A percentile compares a stretch with the other conserved stretches of the same genome.
These are phyloP conservation scores for Cyprinodon tularosa DNA, from an alignment of 2,113 vertebrate genomes.

Conservation along the genomic window DNA sequence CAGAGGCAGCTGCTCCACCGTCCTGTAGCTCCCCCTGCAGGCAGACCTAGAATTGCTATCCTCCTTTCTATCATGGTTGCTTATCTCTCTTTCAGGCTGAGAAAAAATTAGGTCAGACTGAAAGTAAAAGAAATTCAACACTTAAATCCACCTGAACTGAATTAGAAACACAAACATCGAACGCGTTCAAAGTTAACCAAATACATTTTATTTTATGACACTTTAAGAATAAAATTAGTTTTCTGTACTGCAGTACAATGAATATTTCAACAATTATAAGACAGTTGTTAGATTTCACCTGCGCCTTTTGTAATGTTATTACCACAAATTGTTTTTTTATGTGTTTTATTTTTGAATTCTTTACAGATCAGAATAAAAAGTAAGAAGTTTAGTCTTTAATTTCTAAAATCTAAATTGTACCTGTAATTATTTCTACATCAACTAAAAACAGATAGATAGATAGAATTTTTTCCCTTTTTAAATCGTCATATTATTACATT, in stretches of 20 bases:
- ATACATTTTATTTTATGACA: background rate
- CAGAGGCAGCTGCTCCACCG: conserved; percentile 27
- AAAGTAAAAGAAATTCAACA: background rate
- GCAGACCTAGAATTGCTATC: background rate
- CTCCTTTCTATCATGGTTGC: background rate
- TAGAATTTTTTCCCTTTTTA: background rate
- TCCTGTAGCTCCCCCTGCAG: conserved; percentile 42
- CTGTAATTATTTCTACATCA: too few relatives aligned
- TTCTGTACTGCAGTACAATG: too few relatives aligned
- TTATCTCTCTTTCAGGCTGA: conserved; percentile 13
- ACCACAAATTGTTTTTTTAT: too few relatives aligned
- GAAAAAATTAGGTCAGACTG: conserved; percentile 2
- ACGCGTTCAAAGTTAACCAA: background rate
- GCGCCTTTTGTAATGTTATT: too few relatives aligned
- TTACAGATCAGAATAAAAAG: background rate
- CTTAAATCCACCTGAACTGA: background rate
- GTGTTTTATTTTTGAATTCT: background rate
- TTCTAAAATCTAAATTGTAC: too few relatives aligned
- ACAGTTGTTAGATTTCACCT: too few relatives aligned
- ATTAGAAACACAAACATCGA: background rate
- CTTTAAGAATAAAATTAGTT: background rate
- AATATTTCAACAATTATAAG: too few relatives aligned
- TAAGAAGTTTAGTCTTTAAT: too few relatives aligned
- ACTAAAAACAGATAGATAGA: too few relatives aligned
- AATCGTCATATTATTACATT: too few relatives aligned